A percentile compares a stretch with the other conserved stretches of the same genome.
phyloP scores from a whole-genome alignment of 1,140 invertebrate genomes.

The Spodoptera litura region DNA sequence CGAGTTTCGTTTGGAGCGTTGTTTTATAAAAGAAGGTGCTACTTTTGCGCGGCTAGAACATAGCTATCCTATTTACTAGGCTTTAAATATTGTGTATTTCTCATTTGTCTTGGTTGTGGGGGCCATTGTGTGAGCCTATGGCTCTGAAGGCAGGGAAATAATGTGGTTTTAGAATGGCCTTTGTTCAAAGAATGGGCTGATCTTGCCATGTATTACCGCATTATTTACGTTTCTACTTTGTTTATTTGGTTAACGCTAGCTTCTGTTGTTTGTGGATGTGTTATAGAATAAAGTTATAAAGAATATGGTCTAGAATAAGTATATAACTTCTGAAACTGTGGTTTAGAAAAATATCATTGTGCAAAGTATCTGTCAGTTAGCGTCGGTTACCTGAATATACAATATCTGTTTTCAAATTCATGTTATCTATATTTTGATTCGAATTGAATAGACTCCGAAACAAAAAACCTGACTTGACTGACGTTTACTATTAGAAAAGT shows the following conservation, averaged over 20 bases:
- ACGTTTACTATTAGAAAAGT: too few relatives aligned
- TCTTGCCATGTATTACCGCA: constrained; percentile 5
- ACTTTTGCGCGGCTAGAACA: constrained; percentile 72
- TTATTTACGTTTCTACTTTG: not conserved
- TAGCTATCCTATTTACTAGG: constrained; percentile 79
- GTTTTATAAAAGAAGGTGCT: constrained; percentile 78
- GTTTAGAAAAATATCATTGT: too few relatives aligned
- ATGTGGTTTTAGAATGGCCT: constrained; percentile 54
- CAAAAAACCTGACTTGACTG: too few relatives aligned
- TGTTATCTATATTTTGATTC: too few relatives aligned
- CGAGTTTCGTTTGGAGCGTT: constrained; percentile 58
- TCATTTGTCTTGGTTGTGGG: constrained; percentile 83
- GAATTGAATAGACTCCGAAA: too few relatives aligned
- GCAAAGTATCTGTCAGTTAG: too few relatives aligned
- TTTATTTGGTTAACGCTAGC: not conserved
- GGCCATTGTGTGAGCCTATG: constrained; percentile 67
- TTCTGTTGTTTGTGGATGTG: too few relatives aligned
- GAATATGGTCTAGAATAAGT: too few relatives aligned
- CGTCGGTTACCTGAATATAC: too few relatives aligned
- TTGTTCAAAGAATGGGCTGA: constrained; percentile 27
- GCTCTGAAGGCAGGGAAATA: constrained; percentile 53
- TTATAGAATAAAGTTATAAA: too few relatives aligned
- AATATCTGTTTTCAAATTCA: too few relatives aligned
- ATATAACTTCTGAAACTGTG: too few relatives aligned
- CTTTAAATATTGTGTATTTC: constrained; percentile 79